These are phyloP conservation scores for Athene noctua DNA, from an alignment of 2,113 vertebrate genomes.

Conservation along the genomic window DNA sequence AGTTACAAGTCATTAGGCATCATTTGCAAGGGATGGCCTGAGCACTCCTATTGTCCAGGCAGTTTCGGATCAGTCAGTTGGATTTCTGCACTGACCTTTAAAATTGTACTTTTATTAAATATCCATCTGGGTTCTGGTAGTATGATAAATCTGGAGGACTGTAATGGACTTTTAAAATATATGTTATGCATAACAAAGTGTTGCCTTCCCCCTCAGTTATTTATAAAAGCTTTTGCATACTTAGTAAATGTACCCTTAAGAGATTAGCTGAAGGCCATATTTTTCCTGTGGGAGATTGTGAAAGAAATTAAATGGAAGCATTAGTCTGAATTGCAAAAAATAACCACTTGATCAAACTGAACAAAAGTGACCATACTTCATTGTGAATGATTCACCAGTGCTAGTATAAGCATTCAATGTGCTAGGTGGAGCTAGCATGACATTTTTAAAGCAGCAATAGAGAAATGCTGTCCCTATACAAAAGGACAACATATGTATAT, in stretches of 20 bases:
- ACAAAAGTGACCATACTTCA: neutral
- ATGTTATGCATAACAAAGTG: neutral
- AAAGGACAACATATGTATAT: neutral
- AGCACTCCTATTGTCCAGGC: neutral
- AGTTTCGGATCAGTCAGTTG: neutral
- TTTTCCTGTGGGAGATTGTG: neutral
- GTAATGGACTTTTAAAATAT: neutral
- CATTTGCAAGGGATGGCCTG: neutral
- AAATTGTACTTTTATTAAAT: neutral
- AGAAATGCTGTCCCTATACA: neutral
- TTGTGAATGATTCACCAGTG: neutral
- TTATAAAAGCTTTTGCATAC: slow-evolving; percentile 8
- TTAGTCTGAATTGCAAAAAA: slow-evolving; percentile 4
- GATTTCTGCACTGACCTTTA: neutral
- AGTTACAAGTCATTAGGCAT: neutral
- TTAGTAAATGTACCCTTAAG: neutral
- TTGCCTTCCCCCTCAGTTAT: neutral
- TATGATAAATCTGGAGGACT: neutral
- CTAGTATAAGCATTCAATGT: neutral
- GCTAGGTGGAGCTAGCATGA: slow-evolving; percentile 67
- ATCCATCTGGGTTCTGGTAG: neutral
- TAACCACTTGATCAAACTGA: neutral
- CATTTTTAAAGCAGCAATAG: slow-evolving; percentile 18
- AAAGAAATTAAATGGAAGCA: slow-evolving; percentile 21
- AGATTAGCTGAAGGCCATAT: neutral